Evolutionary conservation across 2,888 invertebrate species (phyloP), one percentile per base, ranked within the genome.

Genomic region (Pollenia amentaria): DNA sequence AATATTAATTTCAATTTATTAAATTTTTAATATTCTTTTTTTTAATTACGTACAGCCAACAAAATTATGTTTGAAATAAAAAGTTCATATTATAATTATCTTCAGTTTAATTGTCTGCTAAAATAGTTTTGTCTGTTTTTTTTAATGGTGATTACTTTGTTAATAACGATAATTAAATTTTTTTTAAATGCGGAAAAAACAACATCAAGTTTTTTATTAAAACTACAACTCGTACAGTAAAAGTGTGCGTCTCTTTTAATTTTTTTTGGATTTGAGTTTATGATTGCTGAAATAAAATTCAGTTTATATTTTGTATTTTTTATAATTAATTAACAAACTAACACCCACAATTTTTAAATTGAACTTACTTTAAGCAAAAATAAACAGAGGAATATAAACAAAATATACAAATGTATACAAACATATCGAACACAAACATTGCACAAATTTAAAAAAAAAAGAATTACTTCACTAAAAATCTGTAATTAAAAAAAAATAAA

Each of bases 251-350:
- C 11, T 38, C 16, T 29, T 48, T 69, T 69, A 51, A 16, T 70
- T 40, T 21, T 2, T 16, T 69, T 40, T 2, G 8, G 3, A n/a
- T 44, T n/a, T 44, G 1, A 21, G 14, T 29, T 21, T 40, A 40
- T 57, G 40, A 40, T 6, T 38, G 11, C 8, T 62, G 40, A 64
- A 91, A 91, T 91, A 67, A 77, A 67, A 29, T 40, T 65, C 9
- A 57, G 6, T 51, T 69, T 51, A 51, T 42, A 29, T 70, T 38
- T 75, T 51, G 46, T 14, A 40, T 14, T 38, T 18, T 62, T 62
- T 75, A 62, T 57, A 67, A 65, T 60, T 77, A 77, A 77, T 77
- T 55, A 67, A 77, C 38, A 48, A 57, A 67, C 14, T 4, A 65
- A 65, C n/a, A 11, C 29, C 62, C 18, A 76, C 16, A 76, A n/a